A percentile compares a stretch with the other conserved stretches of the same genome.
Evolutionary conservation across 2,797 vertebrate genomes (phyloP).

Genomic region (Heliangelus exortis): DNA sequence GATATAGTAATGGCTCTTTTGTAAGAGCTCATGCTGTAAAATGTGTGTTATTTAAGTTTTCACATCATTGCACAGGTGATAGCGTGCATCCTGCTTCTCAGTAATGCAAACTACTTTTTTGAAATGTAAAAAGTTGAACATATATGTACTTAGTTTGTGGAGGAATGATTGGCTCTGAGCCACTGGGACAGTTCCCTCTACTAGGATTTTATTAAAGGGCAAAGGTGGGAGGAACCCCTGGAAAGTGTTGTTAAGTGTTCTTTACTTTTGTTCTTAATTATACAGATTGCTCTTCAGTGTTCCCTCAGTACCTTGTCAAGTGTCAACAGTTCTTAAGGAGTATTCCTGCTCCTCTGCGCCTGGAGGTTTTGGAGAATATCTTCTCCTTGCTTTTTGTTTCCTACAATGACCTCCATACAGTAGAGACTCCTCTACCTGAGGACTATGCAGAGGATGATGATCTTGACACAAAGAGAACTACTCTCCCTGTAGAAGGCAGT

Average conservation of each 20-base stretch:
- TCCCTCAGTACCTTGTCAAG: slow-evolving; percentile 86
- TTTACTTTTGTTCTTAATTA: slow-evolving; percentile 9
- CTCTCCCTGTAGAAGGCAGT: not conserved
- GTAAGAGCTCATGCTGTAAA: not conserved
- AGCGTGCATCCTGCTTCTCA: no score
- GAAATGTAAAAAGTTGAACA: not conserved
- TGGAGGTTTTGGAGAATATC: slow-evolving; percentile 97
- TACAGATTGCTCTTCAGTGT: slow-evolving; percentile 82
- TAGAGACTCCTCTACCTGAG: slow-evolving; percentile 61
- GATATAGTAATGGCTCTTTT: not conserved
- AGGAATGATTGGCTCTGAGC: not conserved
- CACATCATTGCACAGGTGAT: not conserved
- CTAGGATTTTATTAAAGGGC: not conserved
- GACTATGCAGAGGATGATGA: slow-evolving; percentile 71
- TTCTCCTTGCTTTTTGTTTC: slow-evolving; percentile 95
- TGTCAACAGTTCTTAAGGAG: slow-evolving; percentile 89
- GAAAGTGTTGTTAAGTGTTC: not conserved
- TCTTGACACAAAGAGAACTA: slow-evolving; percentile 13
- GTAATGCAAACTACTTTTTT: not conserved
- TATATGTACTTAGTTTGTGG: not conserved
- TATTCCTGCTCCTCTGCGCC: slow-evolving; percentile 86
- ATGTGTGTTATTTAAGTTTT: not conserved
- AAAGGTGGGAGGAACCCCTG: not conserved
- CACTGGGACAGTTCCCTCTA: not conserved
- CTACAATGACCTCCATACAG: slow-evolving; percentile 81